Base-by-base conservation (phyloP, 2,113 vertebrate species). In the Noctilio leporinus region DNA sequence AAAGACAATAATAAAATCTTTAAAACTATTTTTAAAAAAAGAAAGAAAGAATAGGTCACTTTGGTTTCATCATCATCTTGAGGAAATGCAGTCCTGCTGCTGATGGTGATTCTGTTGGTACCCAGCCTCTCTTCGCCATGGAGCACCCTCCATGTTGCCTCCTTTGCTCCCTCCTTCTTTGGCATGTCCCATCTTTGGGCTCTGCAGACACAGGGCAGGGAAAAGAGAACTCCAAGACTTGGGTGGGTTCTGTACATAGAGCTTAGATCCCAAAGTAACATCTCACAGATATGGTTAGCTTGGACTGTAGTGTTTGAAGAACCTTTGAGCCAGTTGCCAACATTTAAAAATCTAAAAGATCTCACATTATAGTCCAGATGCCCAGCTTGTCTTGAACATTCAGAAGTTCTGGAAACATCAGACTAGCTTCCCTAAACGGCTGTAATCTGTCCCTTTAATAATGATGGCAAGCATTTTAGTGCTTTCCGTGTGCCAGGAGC, bases 371-470 rank as follows among this genome's bases (percentile, higher is more conserved):
- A 84, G 47, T 73, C 47, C 57, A 76, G 53, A 73, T 70, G 19
- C 80, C 38, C 45, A 77, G 43, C 16, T 94, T 89, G 78, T 87
- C 80, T 77, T 92, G 20, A 88, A 91, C 91, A 91, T 20, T 80
- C 65, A 49, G 35, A 70, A 81, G 11, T 80, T 87, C 72, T 80
- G 12, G 72, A 69, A 91, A 82, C 30, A 62, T 53, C 47, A 72
- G 28, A 45, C 65, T 6, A 62, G n/a, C 11, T 64, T n/a, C 22
- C 51, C 38, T 87, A 53, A 75, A 35, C 22, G 43, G 6, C 53
- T 17, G 0, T 51, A 0, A 59, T 33, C n/a, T 85, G 26, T 28
- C 28, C 26, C 59, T 62, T 62, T 67, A 10, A 35, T 65, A 73
- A 93, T 38, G 62, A 72, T 0, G 7, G 9, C 38, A 64, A 88